Evolutionary conservation across 2,888 invertebrate genomes (phyloP).

Genomic region (Cheilosia scutellata): DNA sequence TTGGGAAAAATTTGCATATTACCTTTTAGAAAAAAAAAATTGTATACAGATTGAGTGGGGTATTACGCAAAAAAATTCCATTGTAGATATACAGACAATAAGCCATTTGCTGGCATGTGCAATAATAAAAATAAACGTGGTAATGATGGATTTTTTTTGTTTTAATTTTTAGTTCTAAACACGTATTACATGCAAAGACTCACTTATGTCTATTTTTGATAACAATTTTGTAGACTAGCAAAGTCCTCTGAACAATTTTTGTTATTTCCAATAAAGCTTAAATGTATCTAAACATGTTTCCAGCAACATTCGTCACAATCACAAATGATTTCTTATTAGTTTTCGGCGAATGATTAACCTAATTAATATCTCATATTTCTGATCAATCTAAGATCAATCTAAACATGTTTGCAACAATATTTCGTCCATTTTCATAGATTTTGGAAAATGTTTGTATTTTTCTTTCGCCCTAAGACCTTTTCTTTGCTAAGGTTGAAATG

Average conservation of each 20-base stretch:
- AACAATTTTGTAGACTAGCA: too few relatives aligned
- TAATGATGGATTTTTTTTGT: slow-evolving; percentile 23
- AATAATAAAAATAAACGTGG: slow-evolving; percentile 8
- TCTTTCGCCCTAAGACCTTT: too few relatives aligned
- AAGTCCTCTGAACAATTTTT: too few relatives aligned
- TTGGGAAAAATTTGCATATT: slow-evolving; percentile 68
- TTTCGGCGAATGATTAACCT: background rate
- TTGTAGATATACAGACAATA: slow-evolving; percentile 39
- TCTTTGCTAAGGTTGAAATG: too few relatives aligned
- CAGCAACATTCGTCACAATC: background rate
- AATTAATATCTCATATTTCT: too few relatives aligned
- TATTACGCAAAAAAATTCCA: slow-evolving; percentile 49
- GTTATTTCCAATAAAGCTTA: background rate
- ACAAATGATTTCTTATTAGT: background rate
- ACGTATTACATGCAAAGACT: too few relatives aligned
- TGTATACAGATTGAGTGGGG: slow-evolving; percentile 42
- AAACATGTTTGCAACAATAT: background rate
- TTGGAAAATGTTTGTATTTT: background rate
- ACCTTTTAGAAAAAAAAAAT: slow-evolving; percentile 45
- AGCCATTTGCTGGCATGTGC: slow-evolving; percentile 12
- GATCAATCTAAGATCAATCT: background rate
- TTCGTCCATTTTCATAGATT: background rate
- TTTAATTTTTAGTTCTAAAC: slow-evolving; percentile 8
- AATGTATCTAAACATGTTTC: background rate
- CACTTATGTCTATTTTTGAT: too few relatives aligned